Evolutionary conservation across 2,888 invertebrate genomes (phyloP).

Genomic region (Dryomyza anilis): DNA sequence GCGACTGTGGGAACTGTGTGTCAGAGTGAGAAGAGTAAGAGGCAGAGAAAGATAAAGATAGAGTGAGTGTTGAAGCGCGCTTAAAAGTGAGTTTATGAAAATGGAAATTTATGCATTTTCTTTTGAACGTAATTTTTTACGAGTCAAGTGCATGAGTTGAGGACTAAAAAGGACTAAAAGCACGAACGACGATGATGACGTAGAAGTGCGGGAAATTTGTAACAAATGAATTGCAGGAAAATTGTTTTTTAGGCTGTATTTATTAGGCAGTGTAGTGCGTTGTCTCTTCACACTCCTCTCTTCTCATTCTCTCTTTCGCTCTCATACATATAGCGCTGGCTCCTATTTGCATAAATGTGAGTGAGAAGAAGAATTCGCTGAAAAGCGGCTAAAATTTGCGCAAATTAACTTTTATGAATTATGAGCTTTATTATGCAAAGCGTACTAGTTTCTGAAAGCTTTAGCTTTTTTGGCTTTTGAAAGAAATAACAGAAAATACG

Average conservation of each 20-base stretch:
- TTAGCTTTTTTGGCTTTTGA: too few relatives aligned
- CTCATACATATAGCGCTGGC: too few relatives aligned
- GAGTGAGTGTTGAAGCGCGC: background rate
- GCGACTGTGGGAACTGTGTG: background rate
- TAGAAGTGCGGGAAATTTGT: conserved; percentile 11
- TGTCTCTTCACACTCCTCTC: background rate
- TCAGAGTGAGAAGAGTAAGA: background rate
- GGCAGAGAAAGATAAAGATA: background rate
- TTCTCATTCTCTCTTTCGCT: background rate
- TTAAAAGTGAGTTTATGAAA: conserved; percentile 5
- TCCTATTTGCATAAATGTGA: too few relatives aligned
- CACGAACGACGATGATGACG: background rate
- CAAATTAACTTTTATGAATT: conserved; percentile 21
- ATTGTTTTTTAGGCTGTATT: conserved; percentile 5
- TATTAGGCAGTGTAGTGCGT: background rate
- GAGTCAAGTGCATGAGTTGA: too few relatives aligned
- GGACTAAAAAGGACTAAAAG: too few relatives aligned
- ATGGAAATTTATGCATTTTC: conserved; percentile 29
- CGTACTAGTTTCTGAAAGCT: too few relatives aligned
- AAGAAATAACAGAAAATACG: too few relatives aligned
- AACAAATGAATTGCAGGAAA: conserved; percentile 15
- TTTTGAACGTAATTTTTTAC: background rate
- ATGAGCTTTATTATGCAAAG: conserved; percentile 17
- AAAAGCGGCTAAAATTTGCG: background rate
- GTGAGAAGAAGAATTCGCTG: too few relatives aligned